Base-by-base conservation (phyloP, 2,888 invertebrate genomes). In the Podabrus alpinus region DNA sequence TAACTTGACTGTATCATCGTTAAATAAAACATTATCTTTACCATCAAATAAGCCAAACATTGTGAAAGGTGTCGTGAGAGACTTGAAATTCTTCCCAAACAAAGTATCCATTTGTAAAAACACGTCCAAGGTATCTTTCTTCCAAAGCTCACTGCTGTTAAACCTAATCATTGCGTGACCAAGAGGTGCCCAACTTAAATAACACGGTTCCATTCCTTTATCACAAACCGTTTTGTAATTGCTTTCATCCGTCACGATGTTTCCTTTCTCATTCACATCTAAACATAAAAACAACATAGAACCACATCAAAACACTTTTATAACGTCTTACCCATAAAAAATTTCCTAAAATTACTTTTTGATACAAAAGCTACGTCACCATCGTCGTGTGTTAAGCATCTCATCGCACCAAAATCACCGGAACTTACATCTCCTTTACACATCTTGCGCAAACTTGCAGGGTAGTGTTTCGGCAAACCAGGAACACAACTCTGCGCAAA, bases 361-460 rank as follows among this genome's bases (percentile, higher is more conserved):
- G 87, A 87, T 4, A 96, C 87, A 81, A 96, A 95, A 0, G 95
- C 95, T 0, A 96, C 94, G 81, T 96, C 95, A 4, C 90, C 94
- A 75, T 88, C 89, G 0, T 91, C 92, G 77, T 92, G 91, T 1
- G 90, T 88, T 13, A 96, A 86, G 78, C 94, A 94, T 71, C 90
- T 87, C 59, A 94, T 83, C 0, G 94, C 93, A 1, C 91, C 90
- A 75, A 89, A 86, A 74, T 94, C 94, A 0, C 91, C 92, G 13
- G 85, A 84, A 15, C 86, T 85, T 10, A 83, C 82, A 45, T 88
- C 86, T 3, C 87, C 86, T 69, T 82, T 81, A 66, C 83, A 83
- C 29, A 81, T 74, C 66, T 79, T 79, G 1, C 84, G 85, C 19
- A 86, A 83, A 29, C 71, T 85, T 80, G 15, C 81, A 74, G 62